Conservation (phyloP, 2,797 vertebrate genomes). For the Enteromius anoplus region DNA sequence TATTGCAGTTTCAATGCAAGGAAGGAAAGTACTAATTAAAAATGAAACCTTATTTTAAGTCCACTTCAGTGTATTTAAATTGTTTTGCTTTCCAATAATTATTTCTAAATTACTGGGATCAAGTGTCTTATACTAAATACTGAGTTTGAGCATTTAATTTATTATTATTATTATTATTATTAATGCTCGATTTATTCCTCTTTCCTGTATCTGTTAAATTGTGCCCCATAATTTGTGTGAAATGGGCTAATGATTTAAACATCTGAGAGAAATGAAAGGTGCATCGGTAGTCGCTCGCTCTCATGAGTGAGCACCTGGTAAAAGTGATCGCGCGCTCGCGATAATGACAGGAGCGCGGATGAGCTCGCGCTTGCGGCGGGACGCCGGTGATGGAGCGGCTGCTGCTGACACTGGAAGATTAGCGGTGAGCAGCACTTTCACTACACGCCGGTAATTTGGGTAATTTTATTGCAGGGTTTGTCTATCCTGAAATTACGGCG, state of each 20-base stretch:
- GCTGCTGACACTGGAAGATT: slow-evolving; percentile 61
- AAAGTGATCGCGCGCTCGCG: slow-evolving; percentile 35
- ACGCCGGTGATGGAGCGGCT: slow-evolving; percentile 35
- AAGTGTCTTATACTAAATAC: background rate
- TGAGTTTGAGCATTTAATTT: background rate
- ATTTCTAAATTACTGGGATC: background rate
- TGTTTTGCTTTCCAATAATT: background rate
- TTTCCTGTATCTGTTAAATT: background rate
- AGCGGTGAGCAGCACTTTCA: slow-evolving; percentile 71
- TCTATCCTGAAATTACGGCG: slow-evolving; percentile 70
- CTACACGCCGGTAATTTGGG: slow-evolving; percentile 71
- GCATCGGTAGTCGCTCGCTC: background rate
- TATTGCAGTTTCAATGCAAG: background rate
- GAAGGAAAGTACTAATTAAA: background rate
- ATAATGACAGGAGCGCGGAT: slow-evolving; percentile 49
- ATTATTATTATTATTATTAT: background rate
- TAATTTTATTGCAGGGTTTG: slow-evolving; percentile 76
- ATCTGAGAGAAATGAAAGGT: background rate
- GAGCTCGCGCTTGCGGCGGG: background rate
- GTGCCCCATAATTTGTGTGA: background rate
- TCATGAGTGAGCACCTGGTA: slow-evolving; percentile 16
- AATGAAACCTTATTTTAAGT: background rate
- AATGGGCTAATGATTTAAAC: background rate
- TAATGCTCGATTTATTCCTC: background rate
- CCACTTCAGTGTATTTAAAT: background rate